Base-by-base conservation (phyloP, 2,113 vertebrate species). In the Solenodon paradoxus region DNA sequence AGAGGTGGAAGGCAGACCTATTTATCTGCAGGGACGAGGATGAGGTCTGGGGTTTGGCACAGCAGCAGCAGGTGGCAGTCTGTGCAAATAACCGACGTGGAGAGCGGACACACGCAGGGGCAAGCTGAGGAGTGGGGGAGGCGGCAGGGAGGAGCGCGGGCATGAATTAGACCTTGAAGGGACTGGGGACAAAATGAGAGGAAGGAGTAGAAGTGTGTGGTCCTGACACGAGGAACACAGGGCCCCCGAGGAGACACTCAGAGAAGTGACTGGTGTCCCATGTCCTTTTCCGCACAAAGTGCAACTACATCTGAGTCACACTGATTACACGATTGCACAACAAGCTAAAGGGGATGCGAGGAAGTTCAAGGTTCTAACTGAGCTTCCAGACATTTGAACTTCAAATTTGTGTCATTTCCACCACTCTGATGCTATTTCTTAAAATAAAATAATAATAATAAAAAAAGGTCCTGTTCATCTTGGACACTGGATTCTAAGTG, bases 21-120 rank as follows among this genome's bases (percentile, higher is more conserved):
- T 59, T 28, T 38, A 30, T 30, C 7, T 6, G 1, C 35, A 40
- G 45, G 30, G 6, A 3, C 24, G n/a, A n/a, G n/a, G n/a, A n/a
- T n/a, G n/a, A n/a, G n/a, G n/a, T n/a, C n/a, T n/a, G n/a, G n/a
- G n/a, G 32, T 17, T 17, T 7, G 13, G 69, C 49, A 69, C 3
- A 0, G 0, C 10, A 0, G 2, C 0, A 35, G 42, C 5, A 0
- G 40, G 63, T 9, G 0, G 8, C 24, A 15, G 15, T 32, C 11
- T 20, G 8, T 10, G 53, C 16, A 5, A 40, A 26, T 11, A 38
- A 81, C 66, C 26, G 8, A 16, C 2, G 35, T 26, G 57, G 13
- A 16, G 3, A 26, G 53, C 0, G 11, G 79, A 38, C 1, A 20
- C 42, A 28, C 0, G 28, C 20, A 11, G 16, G 1, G 47, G 7